Evolutionary conservation across 2,113 vertebrate genomes (phyloP), one percentile per base, ranked within the genome.

Genomic region (Phodopus roborovskii): DNA sequence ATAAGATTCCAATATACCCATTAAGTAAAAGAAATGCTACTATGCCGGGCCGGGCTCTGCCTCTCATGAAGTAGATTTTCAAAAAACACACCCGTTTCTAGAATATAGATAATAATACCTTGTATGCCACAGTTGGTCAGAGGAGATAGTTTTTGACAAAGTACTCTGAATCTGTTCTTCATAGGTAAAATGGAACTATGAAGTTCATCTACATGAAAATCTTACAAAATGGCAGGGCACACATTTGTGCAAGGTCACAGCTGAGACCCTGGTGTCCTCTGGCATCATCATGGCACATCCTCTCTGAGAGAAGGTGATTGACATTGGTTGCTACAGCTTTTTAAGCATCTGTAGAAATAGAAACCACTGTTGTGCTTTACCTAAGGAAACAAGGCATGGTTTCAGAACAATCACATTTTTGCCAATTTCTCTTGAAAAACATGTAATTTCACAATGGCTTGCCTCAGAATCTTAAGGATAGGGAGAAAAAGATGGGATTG

Each of bases 351-450:
- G 95, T 97, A 97, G 97, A 98, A 96, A 96, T 15, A 97, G 96
- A 97, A 98, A 98, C 96, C 98, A 98, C 96, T 97, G 94, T 95
- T 96, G 90, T 97, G 89, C 81, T 96, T 97, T 77, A 88, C 96
- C 91, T 88, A 96, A 98, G 91, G 97, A 98, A 98, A 98, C 95
- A 98, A 95, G 98, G 97, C 91, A 96, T 96, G 92, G 84, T 97
- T 97, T 98, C 97, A 97, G 97, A 97, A 96, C 97, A 98, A 97
- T 98, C 97, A 97, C 96, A 97, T 97, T 98, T 98, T 98, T 98
- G 98, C 98, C 98, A 97, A 95, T 98, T 97, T 97, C 96, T 98
- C 98, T 98, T 98, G 97, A 98, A 99, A 98, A 98, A 98, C 97
- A 97, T 98, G 90, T 96, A 98, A 98, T 98, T 98, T 97, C 96